Base-by-base conservation (phyloP, 2,888 invertebrate species). In the Caenorhabditis afra region DNA sequence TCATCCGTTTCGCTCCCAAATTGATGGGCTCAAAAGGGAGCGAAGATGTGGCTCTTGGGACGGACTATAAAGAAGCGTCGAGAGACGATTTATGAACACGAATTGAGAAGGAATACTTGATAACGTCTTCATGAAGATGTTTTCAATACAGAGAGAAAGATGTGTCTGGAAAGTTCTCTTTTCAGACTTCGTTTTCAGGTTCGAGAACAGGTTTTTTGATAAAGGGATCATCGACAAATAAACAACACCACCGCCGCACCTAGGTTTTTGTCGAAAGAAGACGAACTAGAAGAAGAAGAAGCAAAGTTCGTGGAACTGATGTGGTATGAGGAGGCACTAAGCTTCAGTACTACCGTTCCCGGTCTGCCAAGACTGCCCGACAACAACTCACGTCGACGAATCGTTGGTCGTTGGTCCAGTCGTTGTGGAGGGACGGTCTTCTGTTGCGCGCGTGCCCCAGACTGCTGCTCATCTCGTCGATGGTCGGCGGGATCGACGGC, bases 381-480 rank as follows among this genome's bases (percentile, higher is more conserved):
- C 12, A 58, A 44, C 44, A 44, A 59, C 77, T 77, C 58, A 77
- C 77, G 59, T 77, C 76, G 18, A 70, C 14, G 16, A 61, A 52
- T 66, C 37, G 58, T 22, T 70, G 78, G 20, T 78, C 66, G 35
- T 73, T 78, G 11, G 74, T 68, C 79, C 79, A 79, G 59, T 79
- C 79, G 53, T 45, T 64, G 49, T 74, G 74, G 18, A 81, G 66
- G 0, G 83, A 79, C 11, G 81, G 81, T 50, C 83, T 23, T n/a
- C 83, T 47, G 29, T 67, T 64, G 14, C 81, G 61, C 11, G 77
- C 77, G 57, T 83, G 83, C 57, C 81, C 83, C n/a, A 81, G 68
- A 65, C 79, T 80, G 44, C 79, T 81, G 71, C 77, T 81, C 83
- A 81, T 81, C 61, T 78, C 79, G 66, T 75, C 71, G 59, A 76